These are phyloP conservation scores for Casuarius casuarius DNA, from an alignment of 2,113 vertebrate species.

Conservation along the genomic window DNA sequence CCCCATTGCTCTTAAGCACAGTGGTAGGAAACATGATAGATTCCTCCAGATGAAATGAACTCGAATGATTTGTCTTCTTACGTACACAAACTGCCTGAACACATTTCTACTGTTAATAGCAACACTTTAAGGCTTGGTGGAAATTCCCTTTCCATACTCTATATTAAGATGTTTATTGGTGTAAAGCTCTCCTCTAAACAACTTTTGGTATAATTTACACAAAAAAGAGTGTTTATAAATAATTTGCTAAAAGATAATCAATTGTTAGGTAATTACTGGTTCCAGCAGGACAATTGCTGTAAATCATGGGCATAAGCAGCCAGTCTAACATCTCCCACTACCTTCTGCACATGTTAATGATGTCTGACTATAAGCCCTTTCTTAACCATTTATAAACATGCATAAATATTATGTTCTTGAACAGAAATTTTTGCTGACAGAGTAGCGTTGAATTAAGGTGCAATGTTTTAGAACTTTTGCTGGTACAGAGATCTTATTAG, in stretches of 20 bases:
- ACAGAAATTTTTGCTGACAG: conserved; percentile 9
- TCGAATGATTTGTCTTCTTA: fast-evolving
- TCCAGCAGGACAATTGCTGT: conserved; percentile 40
- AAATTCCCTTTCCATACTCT: background rate
- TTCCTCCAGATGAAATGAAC: background rate
- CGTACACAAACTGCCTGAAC: background rate
- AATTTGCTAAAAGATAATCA: conserved; percentile 38
- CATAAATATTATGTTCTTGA: conserved; percentile 44
- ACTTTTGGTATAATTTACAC: background rate
- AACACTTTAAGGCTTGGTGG: background rate
- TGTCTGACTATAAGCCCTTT: conserved; percentile 32
- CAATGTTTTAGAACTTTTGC: background rate
- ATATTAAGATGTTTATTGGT: background rate
- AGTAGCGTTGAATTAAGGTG: background rate
- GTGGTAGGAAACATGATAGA: background rate
- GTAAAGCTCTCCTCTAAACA: background rate
- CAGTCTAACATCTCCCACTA: background rate
- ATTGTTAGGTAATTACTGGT: conserved; percentile 40
- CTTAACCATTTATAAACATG: conserved; percentile 42
- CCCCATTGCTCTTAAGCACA: background rate
- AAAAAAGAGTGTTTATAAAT: conserved; percentile 15
- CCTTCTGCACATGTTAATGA: conserved; percentile 29
- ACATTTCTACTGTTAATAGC: background rate
- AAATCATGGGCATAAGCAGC: conserved; percentile 1
- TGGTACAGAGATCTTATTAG: background rate